Base-by-base conservation (phyloP, 2,797 vertebrate genomes). In the Phyllotis vaccarum region DNA sequence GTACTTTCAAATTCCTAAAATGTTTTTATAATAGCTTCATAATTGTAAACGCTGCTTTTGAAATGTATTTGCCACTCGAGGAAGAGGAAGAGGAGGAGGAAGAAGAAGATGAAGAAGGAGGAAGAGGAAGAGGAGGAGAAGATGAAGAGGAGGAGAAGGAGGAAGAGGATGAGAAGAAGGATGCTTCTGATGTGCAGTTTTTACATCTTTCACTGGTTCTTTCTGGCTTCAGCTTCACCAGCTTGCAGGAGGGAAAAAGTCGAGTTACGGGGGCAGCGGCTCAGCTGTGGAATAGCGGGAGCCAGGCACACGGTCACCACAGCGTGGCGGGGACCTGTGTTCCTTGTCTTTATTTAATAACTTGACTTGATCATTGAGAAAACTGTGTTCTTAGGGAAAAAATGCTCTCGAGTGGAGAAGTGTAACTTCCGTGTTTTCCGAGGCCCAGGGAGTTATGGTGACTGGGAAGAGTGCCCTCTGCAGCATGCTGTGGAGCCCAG, bases 271-370 rank as follows among this genome's bases (percentile, higher is more conserved):
- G 62, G 96, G 92, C 76, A 97, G 96, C 96, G 96, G 89, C 97
- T 97, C 95, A n/a, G 54, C 95, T 95, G 80, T 83, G 56, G 78
- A 80, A 89, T 91, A 76, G 72, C 40, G 82, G 95, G 93, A 93
- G 87, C 95, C 97, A 97, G 93, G 97, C 46, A 83, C 92, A 27
- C 54, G 93, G 93, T 88, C 96, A 93, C 95, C 81, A 64, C 54
- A 76, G 66, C 7, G 6, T 27, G 24, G 75, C 31, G 88, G 90
- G 86, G 91, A 94, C 88, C 74, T 89, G 79, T 94, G 85, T 88
- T 93, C 90, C 34, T 83, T 76, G 83, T 66, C 76, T 91, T 93
- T 98, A 98, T 97, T 98, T 97, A 97, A 97, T 97, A 96, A 96
- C 92, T 11, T 17, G 75, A 86, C 86, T 60, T 29, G 93, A 90